A percentile compares a stretch with the other conserved stretches of the same genome.
These are phyloP conservation scores for Onychomys leucogaster DNA, from an alignment of 2,797 vertebrate species.

Conservation along the genomic window DNA sequence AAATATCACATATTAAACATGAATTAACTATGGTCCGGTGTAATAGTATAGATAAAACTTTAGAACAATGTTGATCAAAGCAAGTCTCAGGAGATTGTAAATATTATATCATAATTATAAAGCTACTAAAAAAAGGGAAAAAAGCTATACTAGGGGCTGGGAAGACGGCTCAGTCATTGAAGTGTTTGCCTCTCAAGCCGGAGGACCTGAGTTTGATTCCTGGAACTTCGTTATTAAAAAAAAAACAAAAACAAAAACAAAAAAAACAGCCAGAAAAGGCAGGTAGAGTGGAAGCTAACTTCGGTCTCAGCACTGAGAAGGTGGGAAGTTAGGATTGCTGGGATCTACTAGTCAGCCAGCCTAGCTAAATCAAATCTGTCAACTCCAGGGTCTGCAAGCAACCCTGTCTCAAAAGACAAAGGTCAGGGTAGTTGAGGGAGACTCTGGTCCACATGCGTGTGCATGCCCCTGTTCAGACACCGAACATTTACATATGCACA, in stretches of 20 bases:
- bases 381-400: no score
- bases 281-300: background rate
- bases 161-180: background rate
- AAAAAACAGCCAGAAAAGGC: no score
- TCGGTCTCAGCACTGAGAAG: background rate
- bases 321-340: background rate
- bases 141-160: background rate
- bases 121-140: background rate
- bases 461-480: background rate
- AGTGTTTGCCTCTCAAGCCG: background rate
- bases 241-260: background rate
- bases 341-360: no score
- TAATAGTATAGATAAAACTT: background rate
- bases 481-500: background rate
- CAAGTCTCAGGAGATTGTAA: background rate
- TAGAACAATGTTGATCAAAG: background rate
- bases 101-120: background rate
- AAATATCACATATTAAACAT: background rate
- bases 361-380: background rate
- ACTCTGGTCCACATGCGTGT: background rate
- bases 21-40: background rate
- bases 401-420: background rate
- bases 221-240: background rate
- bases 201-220: background rate
- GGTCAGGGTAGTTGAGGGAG: background rate